A percentile compares a stretch with the other conserved stretches of the same genome.
phyloP scores from a whole-genome alignment of 1,140 invertebrate species.

The Lepidurus packardi region DNA sequence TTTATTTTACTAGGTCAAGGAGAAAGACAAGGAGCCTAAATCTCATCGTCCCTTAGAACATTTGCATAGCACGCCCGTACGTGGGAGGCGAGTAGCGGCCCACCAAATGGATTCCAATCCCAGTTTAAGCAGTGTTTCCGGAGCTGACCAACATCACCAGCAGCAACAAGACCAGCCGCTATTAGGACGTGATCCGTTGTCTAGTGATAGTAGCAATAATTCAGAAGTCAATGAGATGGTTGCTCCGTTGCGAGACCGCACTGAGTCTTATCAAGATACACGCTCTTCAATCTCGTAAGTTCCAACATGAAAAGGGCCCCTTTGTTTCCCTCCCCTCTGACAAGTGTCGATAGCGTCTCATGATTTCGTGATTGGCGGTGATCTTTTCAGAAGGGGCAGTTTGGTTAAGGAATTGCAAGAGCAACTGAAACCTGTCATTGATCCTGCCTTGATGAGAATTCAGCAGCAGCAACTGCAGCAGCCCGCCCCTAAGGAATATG shows the following conservation, averaged over 20 bases:
- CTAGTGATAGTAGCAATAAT: not conserved
- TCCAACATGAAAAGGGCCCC: not conserved
- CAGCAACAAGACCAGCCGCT: not conserved
- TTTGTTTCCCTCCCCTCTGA: no score
- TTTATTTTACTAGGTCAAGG: not conserved
- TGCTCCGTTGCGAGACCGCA: not conserved
- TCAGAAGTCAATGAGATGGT: not conserved
- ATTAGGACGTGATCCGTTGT: not conserved
- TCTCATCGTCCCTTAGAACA: not conserved
- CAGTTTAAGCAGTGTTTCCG: not conserved
- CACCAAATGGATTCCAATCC: not conserved
- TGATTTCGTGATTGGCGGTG: not conserved
- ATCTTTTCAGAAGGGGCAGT: not conserved
- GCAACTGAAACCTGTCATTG: constrained; percentile 27
- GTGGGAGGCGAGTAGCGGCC: not conserved
- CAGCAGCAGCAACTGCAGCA: not conserved
- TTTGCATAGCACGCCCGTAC: not conserved
- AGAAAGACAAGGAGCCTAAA: constrained; percentile 9
- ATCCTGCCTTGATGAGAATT: constrained; percentile 23
- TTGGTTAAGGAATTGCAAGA: constrained; percentile 27
- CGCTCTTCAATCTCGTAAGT: constrained; percentile 1
- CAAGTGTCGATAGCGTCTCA: not conserved
- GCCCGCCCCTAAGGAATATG: not conserved
- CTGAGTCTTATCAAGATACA: constrained; percentile 8
- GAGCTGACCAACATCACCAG: not conserved